A percentile compares a stretch with the other conserved stretches of the same genome.
These are phyloP conservation scores for Halichoeres trimaculatus DNA, from an alignment of 2,113 vertebrate genomes.

Conservation along the genomic window DNA sequence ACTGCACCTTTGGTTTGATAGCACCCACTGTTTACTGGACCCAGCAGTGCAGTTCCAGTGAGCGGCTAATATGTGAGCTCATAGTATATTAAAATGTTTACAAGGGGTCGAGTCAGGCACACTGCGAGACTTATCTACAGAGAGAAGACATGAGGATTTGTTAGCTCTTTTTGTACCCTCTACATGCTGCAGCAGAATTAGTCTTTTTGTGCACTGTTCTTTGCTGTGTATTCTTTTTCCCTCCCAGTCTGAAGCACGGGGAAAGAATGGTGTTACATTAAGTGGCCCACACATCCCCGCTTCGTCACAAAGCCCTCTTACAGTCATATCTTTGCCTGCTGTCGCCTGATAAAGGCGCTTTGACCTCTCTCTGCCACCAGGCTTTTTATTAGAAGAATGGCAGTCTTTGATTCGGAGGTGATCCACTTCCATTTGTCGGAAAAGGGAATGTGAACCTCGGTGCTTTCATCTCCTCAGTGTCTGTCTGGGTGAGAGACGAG, in stretches of 20 bases:
- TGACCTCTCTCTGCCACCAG: constrained; percentile 64
- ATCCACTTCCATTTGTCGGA: constrained; percentile 65
- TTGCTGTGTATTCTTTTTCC: constrained; percentile 27
- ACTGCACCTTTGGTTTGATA: constrained; percentile 14
- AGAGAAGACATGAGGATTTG: constrained; percentile 4
- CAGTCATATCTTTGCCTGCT: constrained; percentile 65
- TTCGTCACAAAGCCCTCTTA: constrained; percentile 70
- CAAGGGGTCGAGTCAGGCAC: constrained; percentile 7
- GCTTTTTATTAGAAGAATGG: constrained; percentile 77
- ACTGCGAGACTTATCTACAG: not conserved
- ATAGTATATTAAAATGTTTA: constrained; percentile 52
- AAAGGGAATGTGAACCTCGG: constrained; percentile 45
- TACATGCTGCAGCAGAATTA: constrained; percentile 6
- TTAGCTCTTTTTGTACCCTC: not conserved
- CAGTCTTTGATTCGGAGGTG: constrained; percentile 74
- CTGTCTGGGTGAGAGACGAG: constrained; percentile 23
- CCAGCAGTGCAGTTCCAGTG: constrained; percentile 2
- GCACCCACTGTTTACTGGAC: constrained; percentile 3
- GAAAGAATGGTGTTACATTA: constrained; percentile 68
- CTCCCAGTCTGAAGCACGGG: constrained; percentile 42
- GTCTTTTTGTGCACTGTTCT: constrained; percentile 27
- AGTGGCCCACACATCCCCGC: constrained; percentile 59
- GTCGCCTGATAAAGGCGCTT: constrained; percentile 69
- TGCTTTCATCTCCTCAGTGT: constrained; percentile 32
- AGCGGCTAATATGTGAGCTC: constrained; percentile 26